phyloP scores from a whole-genome alignment of 2,797 vertebrate species.

The Anguilla pacifica region DNA sequence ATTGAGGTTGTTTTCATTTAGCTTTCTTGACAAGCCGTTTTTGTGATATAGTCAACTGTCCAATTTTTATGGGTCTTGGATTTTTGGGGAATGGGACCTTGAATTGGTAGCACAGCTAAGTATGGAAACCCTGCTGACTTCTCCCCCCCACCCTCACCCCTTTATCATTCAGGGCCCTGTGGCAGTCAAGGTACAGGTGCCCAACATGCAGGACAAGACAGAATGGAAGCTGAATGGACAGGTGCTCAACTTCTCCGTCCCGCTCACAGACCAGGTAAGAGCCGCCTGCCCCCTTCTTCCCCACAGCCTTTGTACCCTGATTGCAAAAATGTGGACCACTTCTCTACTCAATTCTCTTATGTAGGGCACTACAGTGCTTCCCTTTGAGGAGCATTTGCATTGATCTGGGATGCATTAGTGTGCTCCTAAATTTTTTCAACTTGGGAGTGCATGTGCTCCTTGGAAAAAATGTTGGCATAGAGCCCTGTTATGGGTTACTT shows the following conservation, averaged over 20 bases:
- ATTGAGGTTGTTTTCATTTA: neutral
- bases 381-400: no score
- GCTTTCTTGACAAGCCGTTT: neutral
- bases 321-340: neutral
- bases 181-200: constrained; percentile 96
- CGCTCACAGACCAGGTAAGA: constrained; percentile 92
- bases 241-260: constrained; percentile 92
- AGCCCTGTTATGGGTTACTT: neutral
- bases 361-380: no score
- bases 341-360: neutral
- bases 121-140: neutral
- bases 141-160: neutral
- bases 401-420: no score
- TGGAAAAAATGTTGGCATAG: no score
- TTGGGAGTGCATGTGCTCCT: no score
- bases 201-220: constrained; percentile 99
- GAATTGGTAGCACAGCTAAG: neutral
- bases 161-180: constrained; percentile 76
- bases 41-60: neutral
- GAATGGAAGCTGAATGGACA: constrained; percentile 98
- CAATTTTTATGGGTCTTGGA: neutral
- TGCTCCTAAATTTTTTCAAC: no score
- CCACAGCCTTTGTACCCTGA: constrained; percentile 22
- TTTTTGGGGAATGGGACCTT: neutral
- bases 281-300: neutral